phyloP scores from a whole-genome alignment of 92 coral and sea anemone genomes.

The Phenganax marumi region DNA sequence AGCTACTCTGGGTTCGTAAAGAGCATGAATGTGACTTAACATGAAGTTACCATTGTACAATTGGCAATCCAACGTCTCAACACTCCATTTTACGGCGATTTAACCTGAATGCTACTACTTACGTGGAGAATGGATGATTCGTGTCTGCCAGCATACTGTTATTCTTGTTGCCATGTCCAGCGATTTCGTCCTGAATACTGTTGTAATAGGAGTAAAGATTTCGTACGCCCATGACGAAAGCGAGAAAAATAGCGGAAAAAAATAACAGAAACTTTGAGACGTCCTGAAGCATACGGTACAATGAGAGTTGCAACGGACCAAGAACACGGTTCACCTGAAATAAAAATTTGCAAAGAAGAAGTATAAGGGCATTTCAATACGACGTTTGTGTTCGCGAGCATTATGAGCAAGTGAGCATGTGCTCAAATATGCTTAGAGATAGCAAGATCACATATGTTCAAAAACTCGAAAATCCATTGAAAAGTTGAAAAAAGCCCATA shows the following conservation, averaged over 20 bases:
- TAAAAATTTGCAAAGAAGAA: no score
- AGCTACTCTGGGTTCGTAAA: no score
- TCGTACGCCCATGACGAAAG: conserved; percentile 69
- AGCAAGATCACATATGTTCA: no score
- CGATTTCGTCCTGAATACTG: conserved; percentile 51
- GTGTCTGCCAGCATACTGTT: conserved; percentile 27
- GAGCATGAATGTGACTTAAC: no score
- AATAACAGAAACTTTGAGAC: conserved; percentile 68
- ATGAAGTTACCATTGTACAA: no score
- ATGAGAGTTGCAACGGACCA: conserved; percentile 81
- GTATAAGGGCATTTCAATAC: no score
- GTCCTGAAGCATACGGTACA: conserved; percentile 70
- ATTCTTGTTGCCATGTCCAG: neutral
- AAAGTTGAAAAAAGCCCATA: no score
- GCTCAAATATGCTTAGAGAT: no score
- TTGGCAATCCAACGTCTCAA: no score
- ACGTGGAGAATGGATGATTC: conserved; percentile 47
- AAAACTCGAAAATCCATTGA: no score
- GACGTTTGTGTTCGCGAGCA: no score
- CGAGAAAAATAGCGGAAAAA: conserved; percentile 58
- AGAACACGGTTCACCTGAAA: conserved; percentile 40
- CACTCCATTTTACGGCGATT: conserved; percentile 45
- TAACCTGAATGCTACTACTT: conserved; percentile 26
- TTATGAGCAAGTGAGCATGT: no score
- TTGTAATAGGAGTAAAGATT: conserved; percentile 82